Base-by-base conservation (phyloP, 2,113 vertebrate species). In the Zosterops japonicus region DNA sequence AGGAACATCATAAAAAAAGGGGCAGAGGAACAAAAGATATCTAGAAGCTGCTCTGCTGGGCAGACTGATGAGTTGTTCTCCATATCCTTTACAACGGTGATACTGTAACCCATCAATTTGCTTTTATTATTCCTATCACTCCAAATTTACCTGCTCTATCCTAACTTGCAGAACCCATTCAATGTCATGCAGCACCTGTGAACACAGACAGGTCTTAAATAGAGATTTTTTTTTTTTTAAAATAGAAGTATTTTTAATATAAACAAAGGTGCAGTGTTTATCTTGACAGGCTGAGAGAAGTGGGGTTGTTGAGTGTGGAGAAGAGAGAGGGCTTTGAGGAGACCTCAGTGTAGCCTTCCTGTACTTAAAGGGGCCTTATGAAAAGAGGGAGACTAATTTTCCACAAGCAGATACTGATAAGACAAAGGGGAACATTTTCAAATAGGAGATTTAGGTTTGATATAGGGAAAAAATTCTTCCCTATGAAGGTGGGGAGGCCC, bases 21-120 rank as follows among this genome's bases (percentile, higher is more conserved):
- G 9, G 11, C 20, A 76, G 70, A 82, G 22, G n/a, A 55, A 69
- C 60, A 82, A 90, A 87, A 89, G 17, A 28, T 2, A 0, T 46
- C 17, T 31, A 25, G 44, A 53, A 83, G 20, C 61, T 78, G 36
- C 81, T 84, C 19, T 84, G 39, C 13, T 67, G 84, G 65, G 22
- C 33, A 57, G 44, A n/a, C 4, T 44, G 53, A 75, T 67, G 56
- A 79, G 60, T 64, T 84, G 18, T 77, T 39, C 65, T 78, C 57
- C 20, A 9, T 0, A 0, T 49, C 78, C 49, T 80, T 85, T 57
- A 29, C 1, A 1, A 13, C 18, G 5, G 18, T 0, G 8, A 28
- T 14, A 29, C 11, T 21, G 5, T 8, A 86, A 86, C 22, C 29
- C 22, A 6, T 5, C 13, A 49, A 23, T 91, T 53, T 2, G 1